Conservation (phyloP, 2,113 vertebrate genomes). For the Actenoides hombroni region DNA sequence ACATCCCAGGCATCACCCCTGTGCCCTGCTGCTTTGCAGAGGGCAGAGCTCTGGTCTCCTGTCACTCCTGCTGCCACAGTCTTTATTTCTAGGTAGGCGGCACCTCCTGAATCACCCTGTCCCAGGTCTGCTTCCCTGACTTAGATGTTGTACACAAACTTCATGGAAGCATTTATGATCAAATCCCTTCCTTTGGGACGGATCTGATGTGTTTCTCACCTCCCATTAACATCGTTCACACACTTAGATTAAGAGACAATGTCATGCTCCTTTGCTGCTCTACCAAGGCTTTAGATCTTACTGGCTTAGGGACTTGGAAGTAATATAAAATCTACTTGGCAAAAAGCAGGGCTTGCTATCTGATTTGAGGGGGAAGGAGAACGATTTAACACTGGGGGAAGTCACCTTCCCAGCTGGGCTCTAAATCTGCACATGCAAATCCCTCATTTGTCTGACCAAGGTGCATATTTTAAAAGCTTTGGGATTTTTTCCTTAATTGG, state of each 20-base stretch:
- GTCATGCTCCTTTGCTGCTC: accelerated
- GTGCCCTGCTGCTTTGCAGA: not conserved
- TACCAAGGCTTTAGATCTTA: not conserved
- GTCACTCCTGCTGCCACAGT: not conserved
- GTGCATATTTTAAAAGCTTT: not conserved
- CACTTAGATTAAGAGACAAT: not conserved
- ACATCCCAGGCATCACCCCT: not conserved
- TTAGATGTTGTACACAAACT: not conserved
- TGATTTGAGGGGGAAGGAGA: not conserved
- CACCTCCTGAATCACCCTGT: not conserved
- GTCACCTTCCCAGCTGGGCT: not conserved
- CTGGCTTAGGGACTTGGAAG: not conserved
- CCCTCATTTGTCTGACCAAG: not conserved
- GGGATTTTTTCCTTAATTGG: not conserved
- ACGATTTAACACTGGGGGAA: not conserved
- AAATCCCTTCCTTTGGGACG: not conserved
- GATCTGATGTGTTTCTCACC: not conserved
- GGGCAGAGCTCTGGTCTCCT: not conserved
- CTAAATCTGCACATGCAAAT: not conserved
- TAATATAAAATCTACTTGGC: not conserved
- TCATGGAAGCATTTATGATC: not conserved
- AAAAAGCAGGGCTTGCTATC: not conserved
- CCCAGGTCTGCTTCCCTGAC: not conserved
- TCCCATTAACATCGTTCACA: not conserved
- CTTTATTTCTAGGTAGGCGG: not conserved